phyloP scores from a whole-genome alignment of 2,113 vertebrate species.

The Xenopus laevis region DNA sequence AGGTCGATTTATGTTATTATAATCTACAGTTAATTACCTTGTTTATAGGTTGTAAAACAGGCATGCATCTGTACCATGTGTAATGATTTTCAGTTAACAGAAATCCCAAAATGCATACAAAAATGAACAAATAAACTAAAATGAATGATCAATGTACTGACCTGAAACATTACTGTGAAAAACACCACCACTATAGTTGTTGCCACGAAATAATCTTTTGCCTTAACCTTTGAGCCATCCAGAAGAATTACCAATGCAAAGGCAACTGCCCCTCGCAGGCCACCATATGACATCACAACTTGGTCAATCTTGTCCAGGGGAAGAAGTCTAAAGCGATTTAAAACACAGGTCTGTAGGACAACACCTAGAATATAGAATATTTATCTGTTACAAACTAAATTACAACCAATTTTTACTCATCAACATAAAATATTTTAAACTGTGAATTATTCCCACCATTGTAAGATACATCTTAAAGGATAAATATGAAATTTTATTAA shows the following conservation, averaged over 20 bases:
- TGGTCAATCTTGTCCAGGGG: constrained; percentile 93
- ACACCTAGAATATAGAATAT: constrained; percentile 70
- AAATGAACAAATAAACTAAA: background rate
- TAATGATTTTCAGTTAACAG: background rate
- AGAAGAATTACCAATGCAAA: constrained; percentile 90
- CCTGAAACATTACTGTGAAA: constrained; percentile 98
- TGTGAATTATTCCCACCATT: too few relatives aligned
- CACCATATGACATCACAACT: constrained; percentile 96
- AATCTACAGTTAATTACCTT: too few relatives aligned
- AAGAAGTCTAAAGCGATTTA: constrained; percentile 89
- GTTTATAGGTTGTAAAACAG: too few relatives aligned
- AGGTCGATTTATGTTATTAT: too few relatives aligned
- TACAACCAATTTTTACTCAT: background rate
- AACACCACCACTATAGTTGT: constrained; percentile 93
- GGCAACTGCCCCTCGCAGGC: constrained; percentile 89
- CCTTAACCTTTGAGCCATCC: constrained; percentile 77
- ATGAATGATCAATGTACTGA: constrained; percentile 54
- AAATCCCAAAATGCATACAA: background rate
- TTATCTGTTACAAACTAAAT: background rate
- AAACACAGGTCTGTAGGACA: constrained; percentile 83
- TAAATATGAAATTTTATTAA: too few relatives aligned
- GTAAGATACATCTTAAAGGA: too few relatives aligned
- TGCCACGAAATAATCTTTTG: constrained; percentile 95
- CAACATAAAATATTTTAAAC: background rate
- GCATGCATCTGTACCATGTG: background rate